Evolutionary conservation across 2,888 invertebrate species (phyloP), one percentile per base, ranked within the genome.

Genomic region (Andrena bicolor): DNA sequence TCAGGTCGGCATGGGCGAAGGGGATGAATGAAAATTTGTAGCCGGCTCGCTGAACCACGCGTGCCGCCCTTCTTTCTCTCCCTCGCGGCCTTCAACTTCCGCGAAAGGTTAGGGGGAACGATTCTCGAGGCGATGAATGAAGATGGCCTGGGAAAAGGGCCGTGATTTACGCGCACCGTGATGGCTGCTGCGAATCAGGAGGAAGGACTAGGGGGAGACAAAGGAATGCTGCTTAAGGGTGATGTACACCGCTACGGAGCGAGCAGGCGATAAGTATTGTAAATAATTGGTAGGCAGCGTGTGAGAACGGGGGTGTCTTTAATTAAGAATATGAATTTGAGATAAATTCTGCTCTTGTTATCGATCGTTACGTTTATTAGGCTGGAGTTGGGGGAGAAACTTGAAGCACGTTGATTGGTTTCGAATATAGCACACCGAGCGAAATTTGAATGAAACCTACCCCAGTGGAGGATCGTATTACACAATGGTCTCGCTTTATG

Each of bases 1-100:
- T 70, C 63, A 51, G 51, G 58, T 71, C 56, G 76, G 70, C 64
- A 26, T 41, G 28, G 30, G n/a, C 73, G 53, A 53, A 60, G 64
- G 68, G 68, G 75, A 41, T 81, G 86, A 79, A 82, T 82, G 79
- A 86, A 79, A 80, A 81, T 86, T 68, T 70, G 64, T 75, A 75
- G 71, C 64, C 28, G 30, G 51, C 72, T 76, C 63, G 58, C 6
- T 65, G 71, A 84, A 82, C 60, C 61, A 23, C 20, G n/a, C 30
- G 28, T 66, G 70, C 23, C 41, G 23, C 30, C 30, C 51, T 74
- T 68, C 58, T 16, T 1, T 35, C 69, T 13, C 23, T 35, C n/a
- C 48, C 58, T 64, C 28, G 51, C 28, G 30, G n/a, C 3, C 35
- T 8, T 49, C 35, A 26, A 56, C 76, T 65, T 35, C 58, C 53